These are phyloP conservation scores for Albula glossodonta DNA, from an alignment of 2,113 vertebrate species.

Conservation along the genomic window DNA sequence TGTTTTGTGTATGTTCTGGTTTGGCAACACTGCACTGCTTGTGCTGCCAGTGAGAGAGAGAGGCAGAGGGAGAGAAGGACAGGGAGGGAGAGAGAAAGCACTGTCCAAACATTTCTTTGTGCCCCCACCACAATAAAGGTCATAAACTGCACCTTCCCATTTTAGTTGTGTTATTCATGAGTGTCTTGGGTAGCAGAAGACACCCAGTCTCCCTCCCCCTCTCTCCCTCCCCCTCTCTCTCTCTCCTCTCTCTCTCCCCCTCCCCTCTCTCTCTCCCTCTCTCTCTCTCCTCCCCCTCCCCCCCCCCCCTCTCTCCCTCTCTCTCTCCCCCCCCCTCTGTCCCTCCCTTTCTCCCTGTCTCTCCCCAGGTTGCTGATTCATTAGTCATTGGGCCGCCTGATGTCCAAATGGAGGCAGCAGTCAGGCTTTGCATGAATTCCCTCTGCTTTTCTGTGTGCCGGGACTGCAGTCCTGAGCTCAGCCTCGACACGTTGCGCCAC, in stretches of 20 bases:
- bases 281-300: no score
- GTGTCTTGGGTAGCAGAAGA: slow-evolving; percentile 9
- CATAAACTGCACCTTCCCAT: slow-evolving; percentile 36
- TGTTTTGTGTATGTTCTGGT: no score
- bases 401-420: not conserved
- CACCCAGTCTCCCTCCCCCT: not conserved
- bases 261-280: no score
- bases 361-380: not conserved
- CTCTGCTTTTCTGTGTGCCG: not conserved
- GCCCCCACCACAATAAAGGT: slow-evolving; percentile 36
- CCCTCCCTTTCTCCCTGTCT: not conserved
- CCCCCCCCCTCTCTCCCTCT: no score
- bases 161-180: slow-evolving; percentile 45
- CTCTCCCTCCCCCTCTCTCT: no score
- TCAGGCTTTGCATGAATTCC: not conserved
- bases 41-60: no score
- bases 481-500: not conserved
- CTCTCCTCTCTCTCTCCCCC: no score
- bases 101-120: slow-evolving; percentile 27
- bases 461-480: not conserved
- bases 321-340: no score
- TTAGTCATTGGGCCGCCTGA: not conserved
- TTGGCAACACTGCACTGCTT: no score
- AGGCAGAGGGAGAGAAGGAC: no score
- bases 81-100: no score